These are phyloP conservation scores for Aporophyla nigra DNA, from an alignment of 2,888 invertebrate species.

Conservation along the genomic window DNA sequence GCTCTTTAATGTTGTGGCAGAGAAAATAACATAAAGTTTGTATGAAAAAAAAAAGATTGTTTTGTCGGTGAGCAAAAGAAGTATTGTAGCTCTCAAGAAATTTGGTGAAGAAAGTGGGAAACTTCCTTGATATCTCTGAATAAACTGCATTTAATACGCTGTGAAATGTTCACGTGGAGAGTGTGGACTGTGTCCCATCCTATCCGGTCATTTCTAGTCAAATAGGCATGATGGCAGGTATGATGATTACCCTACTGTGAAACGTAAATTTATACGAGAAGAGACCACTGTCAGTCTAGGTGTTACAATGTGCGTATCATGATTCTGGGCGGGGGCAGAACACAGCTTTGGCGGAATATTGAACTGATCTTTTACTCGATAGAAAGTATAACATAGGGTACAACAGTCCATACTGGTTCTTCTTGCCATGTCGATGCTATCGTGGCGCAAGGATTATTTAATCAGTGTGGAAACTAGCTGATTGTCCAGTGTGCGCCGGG, in stretches of 20 bases:
- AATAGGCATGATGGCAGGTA: background rate
- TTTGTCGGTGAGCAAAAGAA: background rate
- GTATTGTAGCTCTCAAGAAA: background rate
- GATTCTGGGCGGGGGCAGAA: conserved; percentile 12
- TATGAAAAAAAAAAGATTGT: background rate
- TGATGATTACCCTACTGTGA: background rate
- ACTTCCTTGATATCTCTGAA: too few species aligned
- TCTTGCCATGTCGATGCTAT: background rate
- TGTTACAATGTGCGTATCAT: background rate
- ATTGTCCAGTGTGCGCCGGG: too few species aligned
- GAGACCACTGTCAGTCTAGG: background rate
- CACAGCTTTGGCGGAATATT: conserved; percentile 12
- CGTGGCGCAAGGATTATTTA: too few species aligned
- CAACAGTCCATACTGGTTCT: background rate
- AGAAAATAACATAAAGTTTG: conserved; percentile 1
- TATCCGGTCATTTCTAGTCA: background rate
- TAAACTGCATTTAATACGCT: background rate
- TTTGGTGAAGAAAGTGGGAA: background rate
- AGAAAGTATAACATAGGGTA: conserved; percentile 13
- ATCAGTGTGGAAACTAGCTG: too few species aligned
- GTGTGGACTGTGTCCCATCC: background rate
- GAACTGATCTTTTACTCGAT: background rate
- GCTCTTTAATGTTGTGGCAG: background rate
- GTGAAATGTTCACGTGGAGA: background rate
- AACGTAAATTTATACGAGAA: background rate